A percentile compares a stretch with the other conserved stretches of the same genome.
Conservation (phyloP, 2,888 invertebrate genomes). For the Malthinus seriepunctatus region DNA sequence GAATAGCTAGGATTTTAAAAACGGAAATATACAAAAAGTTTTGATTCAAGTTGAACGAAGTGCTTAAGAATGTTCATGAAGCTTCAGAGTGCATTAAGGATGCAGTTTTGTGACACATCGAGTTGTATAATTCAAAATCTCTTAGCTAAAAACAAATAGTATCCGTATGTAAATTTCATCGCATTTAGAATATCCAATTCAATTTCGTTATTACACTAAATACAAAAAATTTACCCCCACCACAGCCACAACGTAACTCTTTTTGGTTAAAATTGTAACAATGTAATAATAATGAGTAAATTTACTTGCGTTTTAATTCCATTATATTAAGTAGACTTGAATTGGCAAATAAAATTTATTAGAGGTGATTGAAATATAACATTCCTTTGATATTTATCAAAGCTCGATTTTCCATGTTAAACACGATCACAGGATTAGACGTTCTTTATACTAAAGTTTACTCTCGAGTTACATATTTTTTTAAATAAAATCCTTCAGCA, state of each 20-base stretch:
- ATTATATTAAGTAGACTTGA: slow-evolving; percentile 1
- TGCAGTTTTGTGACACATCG: neutral
- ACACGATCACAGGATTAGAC: neutral
- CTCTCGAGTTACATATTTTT: no score
- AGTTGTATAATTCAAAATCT: neutral
- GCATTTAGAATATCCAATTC: neutral
- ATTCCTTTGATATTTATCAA: slow-evolving; percentile 2
- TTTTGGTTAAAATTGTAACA: no score
- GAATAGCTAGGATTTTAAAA: no score
- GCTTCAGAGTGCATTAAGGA: slow-evolving; percentile 1
- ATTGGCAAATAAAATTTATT: slow-evolving; percentile 6
- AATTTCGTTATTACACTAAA: neutral
- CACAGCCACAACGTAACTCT: no score
- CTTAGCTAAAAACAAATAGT: neutral
- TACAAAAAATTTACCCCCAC: neutral
- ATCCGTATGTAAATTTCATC: neutral
- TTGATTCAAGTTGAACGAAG: neutral
- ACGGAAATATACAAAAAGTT: no score
- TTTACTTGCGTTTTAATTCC: slow-evolving; percentile 5
- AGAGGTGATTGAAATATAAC: neutral
- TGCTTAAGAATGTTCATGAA: neutral
- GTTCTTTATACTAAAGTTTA: no score
- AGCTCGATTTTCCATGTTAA: slow-evolving; percentile 2
- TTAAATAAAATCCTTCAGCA: no score
- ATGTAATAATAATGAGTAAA: neutral